Percentiles rank a stretch among this genome's conserved stretches.
phyloP scores from a whole-genome alignment of 2,113 vertebrate genomes.

The Sula dactylatra region DNA sequence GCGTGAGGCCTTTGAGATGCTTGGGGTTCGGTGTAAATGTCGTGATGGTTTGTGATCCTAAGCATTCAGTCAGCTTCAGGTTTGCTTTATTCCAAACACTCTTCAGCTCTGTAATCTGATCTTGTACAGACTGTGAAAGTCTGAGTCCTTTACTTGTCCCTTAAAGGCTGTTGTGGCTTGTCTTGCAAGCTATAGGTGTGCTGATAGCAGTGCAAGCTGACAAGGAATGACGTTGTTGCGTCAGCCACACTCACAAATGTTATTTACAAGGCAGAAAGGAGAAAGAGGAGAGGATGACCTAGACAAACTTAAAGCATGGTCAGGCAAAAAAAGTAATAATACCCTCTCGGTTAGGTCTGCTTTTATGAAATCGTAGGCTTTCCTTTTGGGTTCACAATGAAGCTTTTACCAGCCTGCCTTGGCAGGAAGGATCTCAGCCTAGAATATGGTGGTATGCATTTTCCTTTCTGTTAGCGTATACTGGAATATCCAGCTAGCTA shows the following conservation, averaged over 20 bases:
- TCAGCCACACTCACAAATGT: neutral
- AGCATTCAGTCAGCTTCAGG: neutral
- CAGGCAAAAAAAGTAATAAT: neutral
- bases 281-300: neutral
- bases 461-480: neutral
- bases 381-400: neutral
- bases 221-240: neutral
- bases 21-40: neutral
- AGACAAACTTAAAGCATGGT: neutral
- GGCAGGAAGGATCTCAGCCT: neutral
- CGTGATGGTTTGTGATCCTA: neutral
- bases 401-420: neutral
- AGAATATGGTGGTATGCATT: neutral
- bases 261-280: neutral
- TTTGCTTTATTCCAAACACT: neutral
- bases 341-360: neutral
- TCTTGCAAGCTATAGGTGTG: neutral
- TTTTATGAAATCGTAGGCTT: neutral
- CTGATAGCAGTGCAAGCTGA: fast-evolving
- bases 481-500: neutral
- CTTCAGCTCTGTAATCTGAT: neutral
- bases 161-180: neutral
- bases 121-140: neutral
- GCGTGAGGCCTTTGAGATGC: neutral
- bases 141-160: neutral